Percentiles rank a stretch among this genome's conserved stretches.
Evolutionary conservation across 2,113 vertebrate species (phyloP).

Genomic region (Sceloporus undulatus): DNA sequence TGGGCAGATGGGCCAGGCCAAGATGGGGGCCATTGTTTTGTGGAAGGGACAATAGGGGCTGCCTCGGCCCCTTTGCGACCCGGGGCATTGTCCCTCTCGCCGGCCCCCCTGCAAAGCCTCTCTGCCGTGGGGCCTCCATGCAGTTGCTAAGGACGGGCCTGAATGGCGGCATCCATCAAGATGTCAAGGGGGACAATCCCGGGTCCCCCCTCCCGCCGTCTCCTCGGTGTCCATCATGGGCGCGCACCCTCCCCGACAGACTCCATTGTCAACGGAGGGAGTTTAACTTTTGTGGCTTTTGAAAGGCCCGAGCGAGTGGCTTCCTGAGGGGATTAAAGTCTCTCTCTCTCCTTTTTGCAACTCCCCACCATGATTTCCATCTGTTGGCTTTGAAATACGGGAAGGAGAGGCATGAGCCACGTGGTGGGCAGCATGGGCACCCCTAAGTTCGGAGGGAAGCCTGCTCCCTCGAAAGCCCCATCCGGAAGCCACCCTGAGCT

Average conservation of each 20-base stretch:
- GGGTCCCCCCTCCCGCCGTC: background rate
- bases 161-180: constrained; percentile 34
- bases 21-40: background rate
- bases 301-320: background rate
- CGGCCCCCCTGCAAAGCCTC: background rate
- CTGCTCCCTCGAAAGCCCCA: too few species aligned
- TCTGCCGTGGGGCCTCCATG: background rate
- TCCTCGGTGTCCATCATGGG: too few species aligned
- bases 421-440: background rate
- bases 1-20: constrained; percentile 21
- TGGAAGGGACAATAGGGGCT: background rate
- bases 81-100: constrained; percentile 3
- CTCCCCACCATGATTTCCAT: background rate
- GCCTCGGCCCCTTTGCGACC: constrained; percentile 20
- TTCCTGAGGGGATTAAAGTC: background rate
- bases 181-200: constrained; percentile 5
- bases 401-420: too few species aligned
- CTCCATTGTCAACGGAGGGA: constrained; percentile 6
- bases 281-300: background rate
- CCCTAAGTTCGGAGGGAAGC: background rate
- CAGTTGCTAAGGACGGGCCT: constrained; percentile 21
- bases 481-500: too few species aligned
- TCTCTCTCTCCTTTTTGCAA: too few species aligned
- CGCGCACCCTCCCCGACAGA: background rate
- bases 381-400: background rate